Evolutionary conservation across 2,888 invertebrate species (phyloP), one percentile per base, ranked within the genome.

Genomic region (Melanophora roralis): DNA sequence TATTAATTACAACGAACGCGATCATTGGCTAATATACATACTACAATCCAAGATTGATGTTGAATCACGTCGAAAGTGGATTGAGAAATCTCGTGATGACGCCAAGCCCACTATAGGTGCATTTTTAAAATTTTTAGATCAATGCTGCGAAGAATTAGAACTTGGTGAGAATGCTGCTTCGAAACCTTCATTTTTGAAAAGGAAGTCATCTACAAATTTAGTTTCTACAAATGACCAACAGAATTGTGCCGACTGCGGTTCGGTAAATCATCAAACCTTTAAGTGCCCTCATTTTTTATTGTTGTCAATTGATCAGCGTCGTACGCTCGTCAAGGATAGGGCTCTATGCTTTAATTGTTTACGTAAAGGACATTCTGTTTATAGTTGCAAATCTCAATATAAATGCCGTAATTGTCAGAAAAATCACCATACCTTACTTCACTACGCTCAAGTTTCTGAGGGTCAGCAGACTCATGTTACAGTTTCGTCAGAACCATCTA

Each of bases 211-310:
- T 32, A 21, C 55, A 12, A 7, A 21, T 5, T 23, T 57, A 23
- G 40, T 60, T 0, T 7, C 40, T 6, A 51, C 51, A 9, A 49
- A 60, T n/a, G 32, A 43, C 11, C 14, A 16, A 14, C 2, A 45
- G 2, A 1, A 0, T 14, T 72, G 55, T 19, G n/a, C 14, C 9
- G 57, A 32, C 7, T 65, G 65, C 12, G 12, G 27, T 9, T 55
- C 55, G 8, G 4, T 14, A 38, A 38, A 47, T 11, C 64, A 64
- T 36, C 36, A 9, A 2, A 36, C 38, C 0, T 12, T 21, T 5
- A 72, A 38, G 11, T 73, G 65, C 27, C 45, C 53, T 34, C 43
- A 64, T n/a, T 65, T 73, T 9, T n/a, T 73, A 4, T 64, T 43
- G 11, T 19, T 64, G 2, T 5, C 23, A 7, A 16, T 47, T 12